These are phyloP conservation scores for Cygnus atratus DNA, from an alignment of 2,113 vertebrate species.

Conservation along the genomic window DNA sequence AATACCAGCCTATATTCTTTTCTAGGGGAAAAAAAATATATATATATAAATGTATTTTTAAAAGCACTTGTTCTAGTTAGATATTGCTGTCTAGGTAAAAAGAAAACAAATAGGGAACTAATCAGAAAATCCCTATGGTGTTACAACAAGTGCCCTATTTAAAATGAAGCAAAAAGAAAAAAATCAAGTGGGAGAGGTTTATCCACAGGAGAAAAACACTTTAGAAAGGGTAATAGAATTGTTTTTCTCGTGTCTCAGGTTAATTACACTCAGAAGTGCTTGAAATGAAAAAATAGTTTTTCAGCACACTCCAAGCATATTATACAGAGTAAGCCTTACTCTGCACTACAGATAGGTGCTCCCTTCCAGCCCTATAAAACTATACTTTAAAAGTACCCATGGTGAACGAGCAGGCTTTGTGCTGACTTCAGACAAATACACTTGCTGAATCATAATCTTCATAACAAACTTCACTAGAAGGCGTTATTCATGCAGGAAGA, in stretches of 20 bases:
- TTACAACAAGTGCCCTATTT: conserved; percentile 45
- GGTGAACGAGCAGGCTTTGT: neutral
- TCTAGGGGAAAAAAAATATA: neutral
- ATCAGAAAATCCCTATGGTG: conserved; percentile 25
- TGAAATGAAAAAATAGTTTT: conserved; percentile 72
- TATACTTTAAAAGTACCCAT: neutral
- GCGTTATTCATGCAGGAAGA: neutral
- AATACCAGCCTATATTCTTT: neutral
- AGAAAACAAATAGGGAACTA: conserved; percentile 24
- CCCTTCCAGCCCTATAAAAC: conserved; percentile 46
- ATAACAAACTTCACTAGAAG: neutral
- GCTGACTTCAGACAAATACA: neutral
- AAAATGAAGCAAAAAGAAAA: conserved; percentile 60
- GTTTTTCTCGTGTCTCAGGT: conserved; percentile 71
- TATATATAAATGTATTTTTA: neutral
- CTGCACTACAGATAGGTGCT: conserved; percentile 45
- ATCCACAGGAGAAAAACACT: conserved; percentile 71
- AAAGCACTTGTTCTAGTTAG: conserved; percentile 18
- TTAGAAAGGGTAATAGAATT: conserved; percentile 67
- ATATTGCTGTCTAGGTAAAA: conserved; percentile 31
- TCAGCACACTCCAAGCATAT: conserved; percentile 56
- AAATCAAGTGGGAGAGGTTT: conserved; percentile 62
- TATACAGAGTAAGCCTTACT: conserved; percentile 44
- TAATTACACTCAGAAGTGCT: conserved; percentile 77
- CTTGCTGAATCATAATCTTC: neutral